phyloP scores from a whole-genome alignment of 2,888 invertebrate genomes.

The Stenolophus ochropezus region DNA sequence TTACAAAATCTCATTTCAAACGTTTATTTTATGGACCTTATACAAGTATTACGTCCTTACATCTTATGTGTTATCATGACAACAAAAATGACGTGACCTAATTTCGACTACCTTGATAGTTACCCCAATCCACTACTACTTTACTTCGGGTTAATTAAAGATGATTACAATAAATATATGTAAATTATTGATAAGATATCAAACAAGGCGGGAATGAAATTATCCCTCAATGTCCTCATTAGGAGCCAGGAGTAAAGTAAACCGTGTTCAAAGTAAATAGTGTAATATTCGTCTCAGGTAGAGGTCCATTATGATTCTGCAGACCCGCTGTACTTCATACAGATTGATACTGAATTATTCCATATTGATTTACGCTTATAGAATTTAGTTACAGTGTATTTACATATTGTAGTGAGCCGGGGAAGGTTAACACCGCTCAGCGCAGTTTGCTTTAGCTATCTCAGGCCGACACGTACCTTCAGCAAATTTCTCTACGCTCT shows the following conservation, averaged over 20 bases:
- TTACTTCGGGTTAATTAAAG: too few relatives aligned
- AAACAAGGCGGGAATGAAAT: not conserved
- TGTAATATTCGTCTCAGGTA: not conserved
- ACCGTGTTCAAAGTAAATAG: not conserved
- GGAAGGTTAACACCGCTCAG: not conserved
- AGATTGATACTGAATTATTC: conserved; percentile 42
- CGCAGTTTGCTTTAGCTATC: not conserved
- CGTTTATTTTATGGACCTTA: too few relatives aligned
- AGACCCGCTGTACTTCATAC: not conserved
- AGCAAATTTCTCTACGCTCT: not conserved
- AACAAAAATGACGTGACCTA: too few relatives aligned
- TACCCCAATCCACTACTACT: too few relatives aligned
- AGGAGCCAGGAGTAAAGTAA: not conserved
- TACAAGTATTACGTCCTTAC: too few relatives aligned
- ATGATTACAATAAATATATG: not conserved
- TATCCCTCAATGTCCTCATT: not conserved
- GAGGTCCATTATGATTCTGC: not conserved
- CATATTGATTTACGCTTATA: conserved; percentile 40
- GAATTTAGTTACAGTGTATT: conserved; percentile 32
- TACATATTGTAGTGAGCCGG: conserved; percentile 21
- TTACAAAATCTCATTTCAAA: too few relatives aligned
- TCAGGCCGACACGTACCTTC: not conserved
- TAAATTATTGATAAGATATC: not conserved
- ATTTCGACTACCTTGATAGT: too few relatives aligned
- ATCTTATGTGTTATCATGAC: too few relatives aligned